These are phyloP conservation scores for Trichonephila clavipes DNA, from an alignment of 1,140 invertebrate genomes.

Conservation along the genomic window DNA sequence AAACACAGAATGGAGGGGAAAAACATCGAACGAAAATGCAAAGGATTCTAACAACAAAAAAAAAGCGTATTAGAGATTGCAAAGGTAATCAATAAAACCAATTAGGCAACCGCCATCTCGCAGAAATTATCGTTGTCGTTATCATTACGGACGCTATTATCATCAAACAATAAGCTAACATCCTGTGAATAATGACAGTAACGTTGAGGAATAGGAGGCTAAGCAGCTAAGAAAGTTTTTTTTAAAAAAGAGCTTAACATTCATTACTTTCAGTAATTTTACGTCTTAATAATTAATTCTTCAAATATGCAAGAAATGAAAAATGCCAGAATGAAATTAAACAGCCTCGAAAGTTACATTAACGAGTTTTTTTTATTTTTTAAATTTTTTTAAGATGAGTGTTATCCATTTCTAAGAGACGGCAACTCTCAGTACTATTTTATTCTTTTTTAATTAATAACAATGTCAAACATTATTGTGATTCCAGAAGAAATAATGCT, in stretches of 20 bases:
- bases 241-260: neutral
- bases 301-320: neutral
- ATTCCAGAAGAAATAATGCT: too few species aligned
- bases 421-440: too few species aligned
- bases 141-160: slow-evolving; percentile 13
- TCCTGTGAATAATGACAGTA: slow-evolving; percentile 1
- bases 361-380: neutral
- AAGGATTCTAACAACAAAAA: neutral
- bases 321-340: neutral
- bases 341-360: neutral
- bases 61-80: neutral
- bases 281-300: neutral
- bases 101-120: neutral
- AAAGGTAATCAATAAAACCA: neutral
- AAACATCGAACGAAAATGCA: neutral
- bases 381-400: neutral
- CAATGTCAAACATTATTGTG: too few species aligned
- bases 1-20: neutral
- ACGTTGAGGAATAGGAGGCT: neutral
- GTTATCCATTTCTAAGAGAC: too few species aligned
- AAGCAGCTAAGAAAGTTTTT: neutral
- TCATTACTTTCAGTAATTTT: neutral
- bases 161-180: slow-evolving; percentile 27
- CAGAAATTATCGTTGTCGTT: neutral
- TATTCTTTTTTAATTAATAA: too few species aligned